Base-by-base conservation (phyloP, 2,113 vertebrate species). In the Vireo altiloquus region DNA sequence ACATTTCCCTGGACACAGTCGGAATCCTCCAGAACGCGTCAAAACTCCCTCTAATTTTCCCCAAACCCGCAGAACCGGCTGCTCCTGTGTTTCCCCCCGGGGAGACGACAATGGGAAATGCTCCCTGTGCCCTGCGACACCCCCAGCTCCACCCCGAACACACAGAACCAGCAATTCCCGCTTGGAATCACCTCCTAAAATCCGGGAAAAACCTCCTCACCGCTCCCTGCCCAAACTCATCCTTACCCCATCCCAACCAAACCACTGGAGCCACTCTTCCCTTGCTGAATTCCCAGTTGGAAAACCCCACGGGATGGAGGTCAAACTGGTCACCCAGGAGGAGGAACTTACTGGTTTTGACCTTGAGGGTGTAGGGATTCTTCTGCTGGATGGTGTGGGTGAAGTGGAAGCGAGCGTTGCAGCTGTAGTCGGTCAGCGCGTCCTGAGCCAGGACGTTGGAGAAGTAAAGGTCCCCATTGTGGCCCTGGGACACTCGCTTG, bases 381-480 rank as follows among this genome's bases (percentile, higher is more conserved):
- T 99, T 99, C 98, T 99, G 99, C 97, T 99, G 99, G 93, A 99
- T 99, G 96, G 99, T 99, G 97, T 99, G 99, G 35, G 99, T 99
- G 97, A 99, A 99, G 82, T 97, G 98, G 97, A 99, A 99, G 64
- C 99, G 99, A 0, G 99, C 99, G 0, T 99, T 99, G 97, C 99
- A 99, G 98, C 99, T 99, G 98, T 99, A 99, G 98, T 99, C 99
- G 0, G 98, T 99, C 70, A 97, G 97, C 64, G 98, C 98, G 11
- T 99, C 99, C 91, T 98, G 98, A 20, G 98, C 97, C 91, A 99
- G 52, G 28, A 99, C 99, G 2, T 99, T 99, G 81, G 99, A 99
- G 98, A 99, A 99, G 94, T 99, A 99, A 13, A 99, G 98, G 97
- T 99, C 99, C 2, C 99, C 99, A 0, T 99, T 99, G 70, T 99